Evolutionary conservation across 2,888 invertebrate genomes (phyloP).

Genomic region (Cetonia aurata): DNA sequence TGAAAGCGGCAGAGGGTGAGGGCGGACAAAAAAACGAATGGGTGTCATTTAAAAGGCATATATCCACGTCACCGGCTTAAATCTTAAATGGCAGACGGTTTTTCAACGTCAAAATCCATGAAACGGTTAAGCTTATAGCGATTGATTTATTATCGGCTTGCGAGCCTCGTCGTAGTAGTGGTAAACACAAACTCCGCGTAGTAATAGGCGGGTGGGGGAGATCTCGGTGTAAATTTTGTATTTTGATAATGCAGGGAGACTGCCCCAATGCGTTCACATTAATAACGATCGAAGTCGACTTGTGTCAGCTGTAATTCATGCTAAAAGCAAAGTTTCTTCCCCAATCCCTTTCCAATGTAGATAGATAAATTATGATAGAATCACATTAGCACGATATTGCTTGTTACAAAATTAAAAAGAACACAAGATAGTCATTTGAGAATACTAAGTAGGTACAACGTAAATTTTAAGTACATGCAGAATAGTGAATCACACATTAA

Average conservation of each 20-base stretch:
- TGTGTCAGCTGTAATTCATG: neutral
- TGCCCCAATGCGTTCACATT: conserved; percentile 28
- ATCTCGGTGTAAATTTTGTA: conserved; percentile 35
- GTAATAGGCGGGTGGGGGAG: conserved; percentile 8
- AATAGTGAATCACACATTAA: too few relatives aligned
- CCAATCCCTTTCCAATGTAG: too few relatives aligned
- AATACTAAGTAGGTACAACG: too few relatives aligned
- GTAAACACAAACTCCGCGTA: conserved; percentile 39
- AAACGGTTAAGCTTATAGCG: conserved; percentile 44
- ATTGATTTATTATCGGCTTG: conserved; percentile 41
- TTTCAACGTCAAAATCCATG: conserved; percentile 45
- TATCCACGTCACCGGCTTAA: conserved; percentile 39
- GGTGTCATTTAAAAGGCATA: conserved; percentile 42
- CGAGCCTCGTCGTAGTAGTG: conserved; percentile 21
- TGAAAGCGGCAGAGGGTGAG: neutral
- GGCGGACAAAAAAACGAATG: conserved; percentile 34
- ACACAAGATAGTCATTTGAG: too few relatives aligned
- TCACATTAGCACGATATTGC: too few relatives aligned
- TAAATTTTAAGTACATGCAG: too few relatives aligned
- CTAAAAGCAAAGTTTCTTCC: too few relatives aligned
- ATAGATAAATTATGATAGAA: too few relatives aligned
- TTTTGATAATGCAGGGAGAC: conserved; percentile 33
- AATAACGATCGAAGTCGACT: conserved; percentile 37
- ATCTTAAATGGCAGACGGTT: conserved; percentile 45
- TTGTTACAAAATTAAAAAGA: too few relatives aligned